A percentile compares a stretch with the other conserved stretches of the same genome.
phyloP scores from a whole-genome alignment of 1,140 invertebrate species.

The Frieseomelitta varia region DNA sequence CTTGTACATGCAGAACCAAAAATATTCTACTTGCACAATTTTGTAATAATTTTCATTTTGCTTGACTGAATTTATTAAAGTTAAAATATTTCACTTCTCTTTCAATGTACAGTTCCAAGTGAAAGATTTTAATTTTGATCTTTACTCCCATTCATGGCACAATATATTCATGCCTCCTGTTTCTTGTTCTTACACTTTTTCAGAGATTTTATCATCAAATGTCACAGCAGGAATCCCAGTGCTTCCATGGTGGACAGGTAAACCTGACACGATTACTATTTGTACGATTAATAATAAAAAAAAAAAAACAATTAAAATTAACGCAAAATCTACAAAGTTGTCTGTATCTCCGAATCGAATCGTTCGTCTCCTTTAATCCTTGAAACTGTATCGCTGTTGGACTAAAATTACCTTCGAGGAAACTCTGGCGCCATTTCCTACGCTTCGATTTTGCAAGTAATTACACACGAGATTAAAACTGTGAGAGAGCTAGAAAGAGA shows the following conservation, averaged over 20 bases:
- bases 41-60: neutral
- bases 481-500: neutral
- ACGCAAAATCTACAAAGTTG: neutral
- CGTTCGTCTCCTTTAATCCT: neutral
- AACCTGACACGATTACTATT: constrained; percentile 39
- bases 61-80: too few relatives aligned
- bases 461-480: neutral
- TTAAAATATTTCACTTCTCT: too few relatives aligned
- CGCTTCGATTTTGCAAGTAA: neutral
- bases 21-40: too few relatives aligned
- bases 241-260: constrained; percentile 88
- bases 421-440: neutral
- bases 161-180: constrained; percentile 63
- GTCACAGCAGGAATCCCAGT: constrained; percentile 90
- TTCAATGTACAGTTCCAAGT: neutral
- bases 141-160: constrained; percentile 12
- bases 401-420: neutral
- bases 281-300: constrained; percentile 8
- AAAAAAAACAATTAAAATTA: neutral
- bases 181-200: constrained; percentile 71
- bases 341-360: neutral
- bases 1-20: too few relatives aligned
- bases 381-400: neutral
- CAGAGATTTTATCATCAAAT: constrained; percentile 86
- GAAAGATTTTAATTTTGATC: neutral